Base-by-base conservation (phyloP, 2,888 invertebrate genomes). In the Embidobia sp. region DNA sequence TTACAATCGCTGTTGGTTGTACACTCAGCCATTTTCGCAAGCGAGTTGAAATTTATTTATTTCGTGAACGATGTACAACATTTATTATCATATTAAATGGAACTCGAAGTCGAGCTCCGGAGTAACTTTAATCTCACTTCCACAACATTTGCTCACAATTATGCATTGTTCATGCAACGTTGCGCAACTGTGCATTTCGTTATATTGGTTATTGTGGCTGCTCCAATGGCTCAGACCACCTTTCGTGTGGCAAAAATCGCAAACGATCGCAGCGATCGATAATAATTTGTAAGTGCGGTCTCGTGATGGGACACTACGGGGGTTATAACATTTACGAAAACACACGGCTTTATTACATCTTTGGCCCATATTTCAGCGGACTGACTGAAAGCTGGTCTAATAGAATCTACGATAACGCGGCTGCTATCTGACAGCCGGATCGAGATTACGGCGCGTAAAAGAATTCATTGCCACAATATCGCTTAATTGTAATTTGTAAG, bases 381-480 rank as follows among this genome's bases (percentile, higher is more conserved):
- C 10, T 35, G 40, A 31, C 63, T 19, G 51, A 37, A 46, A 22
- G 46, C 46, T 35, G 33, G 22, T 29, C 44, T 40, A 67, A 67
- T 40, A 31, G 40, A 57, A 67, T 67, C 57, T 16, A 29, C 29
- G 57, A 55, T 37, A 55, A 33, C 33, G 33, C 22, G 29, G 8
- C 13, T 18, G 37, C 55, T 67, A 69, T 69, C 69, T 59, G 33
- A 16, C 40, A 29, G 40, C 35, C 8, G 51, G 70, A 70, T 70
- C 70, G 22, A 61, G 51, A 70, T 70, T 70, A 61, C 61, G 15
- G 15, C 42, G 70, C 49, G 70, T 53, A 46, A 51, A 70, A 70
- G 61, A 53, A 70, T 70, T 70, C 70, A 70, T 61, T 61, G 59
- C 51, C 53, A 35, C 44, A 22, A 42, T 70, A 70, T 70, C 19